Evolutionary conservation across 2,113 vertebrate genomes (phyloP).

Genomic region (Echinops telfairi): DNA sequence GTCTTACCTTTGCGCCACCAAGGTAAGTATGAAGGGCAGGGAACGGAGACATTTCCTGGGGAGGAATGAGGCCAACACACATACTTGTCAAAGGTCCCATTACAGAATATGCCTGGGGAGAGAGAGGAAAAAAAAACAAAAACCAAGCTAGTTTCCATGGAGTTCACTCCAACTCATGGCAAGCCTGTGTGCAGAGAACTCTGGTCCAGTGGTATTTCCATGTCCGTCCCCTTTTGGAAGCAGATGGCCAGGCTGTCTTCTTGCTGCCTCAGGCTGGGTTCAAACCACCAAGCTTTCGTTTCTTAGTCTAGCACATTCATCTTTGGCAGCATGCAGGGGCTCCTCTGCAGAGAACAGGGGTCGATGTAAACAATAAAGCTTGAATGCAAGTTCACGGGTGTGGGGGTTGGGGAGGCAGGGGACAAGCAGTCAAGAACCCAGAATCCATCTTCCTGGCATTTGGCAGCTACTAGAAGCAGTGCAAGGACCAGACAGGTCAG

Average conservation of each 20-base stretch:
- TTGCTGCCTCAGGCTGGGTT: neutral
- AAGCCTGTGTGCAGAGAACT: neutral
- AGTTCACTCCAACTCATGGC: neutral
- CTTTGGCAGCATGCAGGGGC: neutral
- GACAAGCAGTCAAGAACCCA: neutral
- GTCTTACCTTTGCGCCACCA: constrained; percentile 91
- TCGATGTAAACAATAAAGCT: fast-evolving
- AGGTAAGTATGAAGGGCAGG: constrained; percentile 94
- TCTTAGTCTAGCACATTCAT: neutral
- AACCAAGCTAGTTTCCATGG: neutral
- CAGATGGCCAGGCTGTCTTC: neutral
- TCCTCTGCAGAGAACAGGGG: constrained; percentile 79
- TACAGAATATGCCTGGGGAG: constrained; percentile 91
- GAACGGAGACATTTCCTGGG: constrained; percentile 94
- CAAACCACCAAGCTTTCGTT: neutral
- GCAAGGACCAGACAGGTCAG: neutral
- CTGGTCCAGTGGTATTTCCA: neutral
- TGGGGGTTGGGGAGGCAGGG: neutral
- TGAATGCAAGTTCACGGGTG: neutral
- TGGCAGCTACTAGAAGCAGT: neutral
- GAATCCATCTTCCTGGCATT: neutral
- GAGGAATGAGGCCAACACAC: constrained; percentile 95
- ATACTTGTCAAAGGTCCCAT: constrained; percentile 92
- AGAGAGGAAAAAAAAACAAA: neutral
- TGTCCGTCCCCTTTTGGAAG: neutral